These are phyloP conservation scores for Acanthopleura granulata DNA, from an alignment of 2,888 invertebrate species.

Conservation along the genomic window DNA sequence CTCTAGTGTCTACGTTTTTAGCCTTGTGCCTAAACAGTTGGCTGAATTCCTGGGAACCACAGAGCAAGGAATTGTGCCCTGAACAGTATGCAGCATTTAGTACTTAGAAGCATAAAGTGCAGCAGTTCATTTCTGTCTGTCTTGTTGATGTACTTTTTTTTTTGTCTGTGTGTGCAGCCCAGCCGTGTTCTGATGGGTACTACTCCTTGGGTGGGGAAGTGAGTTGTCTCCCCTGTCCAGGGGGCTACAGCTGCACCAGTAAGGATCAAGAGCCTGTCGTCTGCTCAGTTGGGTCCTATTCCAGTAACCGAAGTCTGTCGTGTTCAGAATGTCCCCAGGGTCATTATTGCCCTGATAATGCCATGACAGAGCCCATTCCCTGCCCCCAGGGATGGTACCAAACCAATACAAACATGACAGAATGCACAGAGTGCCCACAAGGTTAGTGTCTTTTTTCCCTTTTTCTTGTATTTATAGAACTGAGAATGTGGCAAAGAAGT, in stretches of 20 bases:
- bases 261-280: conserved; percentile 31
- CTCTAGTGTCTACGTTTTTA: no score
- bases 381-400: conserved; percentile 57
- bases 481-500: no score
- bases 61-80: no score
- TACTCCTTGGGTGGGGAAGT: conserved; percentile 52
- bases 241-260: conserved; percentile 52
- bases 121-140: not conserved
- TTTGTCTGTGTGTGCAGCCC: conserved; percentile 30
- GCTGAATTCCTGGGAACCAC: no score
- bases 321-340: conserved; percentile 57
- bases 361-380: conserved; percentile 40
- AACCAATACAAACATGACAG: conserved; percentile 40
- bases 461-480: no score
- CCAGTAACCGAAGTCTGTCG: conserved; percentile 34
- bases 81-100: no score
- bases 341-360: conserved; percentile 47
- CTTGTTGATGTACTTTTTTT: not conserved
- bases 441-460: conserved; percentile 38
- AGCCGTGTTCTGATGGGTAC: conserved; percentile 48
- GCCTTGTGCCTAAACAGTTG: no score
- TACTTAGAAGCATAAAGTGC: no score
- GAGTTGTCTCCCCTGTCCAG: conserved; percentile 57
- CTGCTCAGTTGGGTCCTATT: conserved; percentile 47
- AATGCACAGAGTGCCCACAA: conserved; percentile 54